Base-by-base conservation (phyloP, 2,797 vertebrate species). In the Catamblyrhynchus diadema region DNA sequence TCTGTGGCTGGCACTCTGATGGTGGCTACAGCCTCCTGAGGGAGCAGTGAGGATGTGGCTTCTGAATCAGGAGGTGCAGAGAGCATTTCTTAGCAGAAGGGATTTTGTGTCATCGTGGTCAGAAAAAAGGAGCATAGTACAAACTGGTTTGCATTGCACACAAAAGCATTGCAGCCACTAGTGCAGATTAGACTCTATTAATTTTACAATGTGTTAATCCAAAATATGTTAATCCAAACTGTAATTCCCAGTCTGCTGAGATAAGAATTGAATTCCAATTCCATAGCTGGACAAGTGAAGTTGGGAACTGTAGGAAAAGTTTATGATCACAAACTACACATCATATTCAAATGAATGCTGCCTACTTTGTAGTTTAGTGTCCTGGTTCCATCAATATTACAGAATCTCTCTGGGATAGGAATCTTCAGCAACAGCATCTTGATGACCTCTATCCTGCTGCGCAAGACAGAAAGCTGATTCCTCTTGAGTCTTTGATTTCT, bases 381-480 rank as follows among this genome's bases (percentile, higher is more conserved):
- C 30, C 9, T 1, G 0, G 17, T 57, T 81, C 35, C 35, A 70
- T 91, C 5, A 3, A 12, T 42, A 60, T 66, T 53, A 39, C 81
- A 66, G 24, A 57, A 17, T 14, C 3, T 83, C 28, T 65, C 48
- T 54, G 57, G 48, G 18, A 30, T 0, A 6, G 39, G 23, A 64
- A 57, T 35, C 65, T 80, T 75, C 54, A 86, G 47, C 25, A 45
- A 25, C 23, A 66, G 65, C 33, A 70, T 86, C 59, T 37, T 3
- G 1, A 47, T 37, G 69, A 44, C 54, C 16, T 53, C 15, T 51
- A 32, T 27, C 16, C 24, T 57, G 11, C 9, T 0, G 1, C 8
- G 6, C 19, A 51, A 81, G 65, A 37, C 41, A 30, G 9, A 75
- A 81, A 75, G 39, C 23, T 71, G 81, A 57, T 77, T 94, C 30